These are phyloP conservation scores for Barnardius zonarius DNA, from an alignment of 2,113 vertebrate genomes.

Conservation along the genomic window DNA sequence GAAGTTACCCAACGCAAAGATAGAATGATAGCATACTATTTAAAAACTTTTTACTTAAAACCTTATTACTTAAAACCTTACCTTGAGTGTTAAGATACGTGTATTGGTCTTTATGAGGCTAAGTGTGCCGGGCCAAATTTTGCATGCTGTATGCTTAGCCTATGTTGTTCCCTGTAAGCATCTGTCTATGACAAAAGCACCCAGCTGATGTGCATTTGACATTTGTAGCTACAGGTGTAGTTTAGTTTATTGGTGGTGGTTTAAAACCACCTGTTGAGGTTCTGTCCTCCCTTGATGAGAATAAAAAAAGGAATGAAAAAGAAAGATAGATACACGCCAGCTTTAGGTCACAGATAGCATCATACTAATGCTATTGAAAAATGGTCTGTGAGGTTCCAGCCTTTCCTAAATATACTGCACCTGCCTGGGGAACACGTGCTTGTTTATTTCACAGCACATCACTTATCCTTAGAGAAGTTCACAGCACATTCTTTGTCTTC, in stretches of 20 bases:
- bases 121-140: background rate
- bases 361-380: background rate
- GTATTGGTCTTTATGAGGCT: background rate
- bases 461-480: background rate
- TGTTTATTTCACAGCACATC: background rate
- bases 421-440: background rate
- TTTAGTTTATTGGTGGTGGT: background rate
- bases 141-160: background rate
- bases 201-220: background rate
- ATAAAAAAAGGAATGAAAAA: background rate
- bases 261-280: background rate
- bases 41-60: background rate
- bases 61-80: background rate
- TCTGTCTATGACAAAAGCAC: background rate
- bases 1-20: background rate
- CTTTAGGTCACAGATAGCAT: background rate
- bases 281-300: background rate
- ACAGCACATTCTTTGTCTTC: background rate
- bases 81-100: background rate
- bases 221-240: background rate
- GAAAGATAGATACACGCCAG: background rate
- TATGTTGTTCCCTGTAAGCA: background rate
- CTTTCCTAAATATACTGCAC: background rate
- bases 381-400: background rate
- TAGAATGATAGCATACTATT: background rate